Evolutionary conservation across 2,888 invertebrate genomes (phyloP), one percentile per base, ranked within the genome.

Genomic region (Rhabditophanes sp.): DNA sequence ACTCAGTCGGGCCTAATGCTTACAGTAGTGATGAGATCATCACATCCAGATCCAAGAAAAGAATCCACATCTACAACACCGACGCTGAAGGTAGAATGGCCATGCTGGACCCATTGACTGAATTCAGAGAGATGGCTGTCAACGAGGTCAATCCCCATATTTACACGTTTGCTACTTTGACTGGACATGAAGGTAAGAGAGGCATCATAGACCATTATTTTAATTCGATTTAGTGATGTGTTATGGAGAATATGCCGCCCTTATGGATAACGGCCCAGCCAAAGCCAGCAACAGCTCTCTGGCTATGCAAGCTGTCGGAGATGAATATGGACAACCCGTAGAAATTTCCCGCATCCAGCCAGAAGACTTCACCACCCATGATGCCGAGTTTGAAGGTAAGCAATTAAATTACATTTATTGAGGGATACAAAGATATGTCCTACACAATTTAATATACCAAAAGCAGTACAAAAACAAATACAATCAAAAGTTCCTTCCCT

Each of bases 1-100:
- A 88, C 70, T 82, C 81, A 50, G 75, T 85, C 38, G 88, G 87
- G 21, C 78, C 69, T 46, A 66, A 69, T 62, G 44, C 53, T 5
- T 63, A 54, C 43, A 58, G 63, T 5, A 56, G 58, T 25, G 88
- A 90, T 72, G 88, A 90, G 71, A 74, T 88, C 39, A 75, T 87
- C 46, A 77, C 41, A 17, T 41, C 54, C 4, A 74, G 85, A 35
- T 78, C 80, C 44, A 83, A 84, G 3, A 74, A 74, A n/a, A 73
- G 82, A 39, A 76, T 87, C 33, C 75, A 87, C 37, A 75, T 90
- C 29, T 81, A 80, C 35, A 88, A 90, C 69, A 88, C 88, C 3
- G 88, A 90, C 71, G 85, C 87, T 30, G 88, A 90, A 70, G 88
- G 88, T 2, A 74, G 87, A 9, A 19, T 53, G 16, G 44, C 53